Evolutionary conservation across 2,797 vertebrate genomes (phyloP).

Genomic region (Hyperoplus lanceolatus): DNA sequence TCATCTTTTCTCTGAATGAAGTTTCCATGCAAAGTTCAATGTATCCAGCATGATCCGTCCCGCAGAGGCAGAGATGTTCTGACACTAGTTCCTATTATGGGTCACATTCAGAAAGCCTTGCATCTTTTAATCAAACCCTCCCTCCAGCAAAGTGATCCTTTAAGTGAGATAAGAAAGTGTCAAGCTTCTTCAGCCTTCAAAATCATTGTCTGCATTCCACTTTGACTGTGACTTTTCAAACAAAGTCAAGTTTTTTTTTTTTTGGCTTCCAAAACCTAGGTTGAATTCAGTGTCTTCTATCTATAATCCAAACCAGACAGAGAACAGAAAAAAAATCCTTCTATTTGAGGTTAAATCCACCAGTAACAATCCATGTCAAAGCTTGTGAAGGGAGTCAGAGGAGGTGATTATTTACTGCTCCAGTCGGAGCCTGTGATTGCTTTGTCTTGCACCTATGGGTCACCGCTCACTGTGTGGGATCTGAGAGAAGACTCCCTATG

Average conservation of each 20-base stretch:
- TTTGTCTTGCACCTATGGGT: slow-evolving; percentile 39
- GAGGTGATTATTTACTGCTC: slow-evolving; percentile 27
- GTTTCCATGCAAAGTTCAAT: neutral
- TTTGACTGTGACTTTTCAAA: neutral
- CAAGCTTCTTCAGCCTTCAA: neutral
- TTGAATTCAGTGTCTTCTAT: no score
- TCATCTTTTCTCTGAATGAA: neutral
- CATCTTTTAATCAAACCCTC: neutral
- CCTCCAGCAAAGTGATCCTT: neutral
- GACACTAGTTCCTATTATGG: neutral
- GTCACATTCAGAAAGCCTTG: neutral
- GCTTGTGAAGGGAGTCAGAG: neutral
- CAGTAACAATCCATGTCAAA: neutral
- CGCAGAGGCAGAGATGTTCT: neutral
- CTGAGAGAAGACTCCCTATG: slow-evolving; percentile 19
- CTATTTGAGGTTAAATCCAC: neutral
- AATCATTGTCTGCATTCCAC: neutral
- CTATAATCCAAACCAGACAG: neutral
- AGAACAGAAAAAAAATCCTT: neutral
- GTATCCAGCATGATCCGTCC: neutral
- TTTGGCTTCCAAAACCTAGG: no score
- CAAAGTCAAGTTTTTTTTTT: no score
- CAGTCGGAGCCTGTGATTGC: slow-evolving; percentile 22
- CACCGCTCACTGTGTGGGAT: slow-evolving; percentile 31
- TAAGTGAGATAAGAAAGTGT: no score